A percentile compares a stretch with the other conserved stretches of the same genome.
phyloP scores from a whole-genome alignment of 1,140 invertebrate species.

The Ips nitidus region DNA sequence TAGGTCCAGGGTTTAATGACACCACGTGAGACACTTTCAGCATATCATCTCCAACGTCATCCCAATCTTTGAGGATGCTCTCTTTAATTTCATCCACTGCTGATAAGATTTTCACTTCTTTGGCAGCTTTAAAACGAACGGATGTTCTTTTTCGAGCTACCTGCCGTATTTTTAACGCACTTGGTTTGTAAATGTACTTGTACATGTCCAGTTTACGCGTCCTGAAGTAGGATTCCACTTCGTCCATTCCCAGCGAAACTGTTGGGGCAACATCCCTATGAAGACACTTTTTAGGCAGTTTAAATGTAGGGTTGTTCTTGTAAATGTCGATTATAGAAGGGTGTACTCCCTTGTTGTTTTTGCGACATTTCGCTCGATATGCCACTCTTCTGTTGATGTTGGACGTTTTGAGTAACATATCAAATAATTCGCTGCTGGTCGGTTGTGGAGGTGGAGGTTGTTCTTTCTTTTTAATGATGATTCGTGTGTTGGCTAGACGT shows the following conservation, averaged over 20 bases:
- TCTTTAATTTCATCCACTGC: not conserved
- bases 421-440: not conserved
- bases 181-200: conserved; percentile 22
- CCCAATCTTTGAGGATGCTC: not conserved
- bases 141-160: conserved; percentile 26
- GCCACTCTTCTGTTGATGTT: not conserved
- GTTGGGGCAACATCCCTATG: conserved; percentile 21
- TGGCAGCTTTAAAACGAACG: not conserved
- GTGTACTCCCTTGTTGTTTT: conserved; percentile 15
- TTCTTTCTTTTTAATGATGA: conserved; percentile 13
- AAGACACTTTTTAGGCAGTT: conserved; percentile 34
- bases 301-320: conserved; percentile 25
- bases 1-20: not conserved
- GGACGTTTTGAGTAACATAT: too few species aligned
- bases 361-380: not conserved
- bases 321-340: conserved; percentile 26
- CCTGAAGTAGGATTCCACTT: conserved; percentile 32
- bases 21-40: not conserved
- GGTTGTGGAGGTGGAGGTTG: not conserved
- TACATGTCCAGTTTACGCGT: conserved; percentile 26
- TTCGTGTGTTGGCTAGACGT: conserved; percentile 20
- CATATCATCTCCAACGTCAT: not conserved
- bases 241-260: conserved; percentile 31
- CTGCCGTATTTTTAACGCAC: not conserved
- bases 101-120: not conserved